Evolutionary conservation across 1,140 invertebrate species (phyloP).

Genomic region (Aphaenogaster rudis): DNA sequence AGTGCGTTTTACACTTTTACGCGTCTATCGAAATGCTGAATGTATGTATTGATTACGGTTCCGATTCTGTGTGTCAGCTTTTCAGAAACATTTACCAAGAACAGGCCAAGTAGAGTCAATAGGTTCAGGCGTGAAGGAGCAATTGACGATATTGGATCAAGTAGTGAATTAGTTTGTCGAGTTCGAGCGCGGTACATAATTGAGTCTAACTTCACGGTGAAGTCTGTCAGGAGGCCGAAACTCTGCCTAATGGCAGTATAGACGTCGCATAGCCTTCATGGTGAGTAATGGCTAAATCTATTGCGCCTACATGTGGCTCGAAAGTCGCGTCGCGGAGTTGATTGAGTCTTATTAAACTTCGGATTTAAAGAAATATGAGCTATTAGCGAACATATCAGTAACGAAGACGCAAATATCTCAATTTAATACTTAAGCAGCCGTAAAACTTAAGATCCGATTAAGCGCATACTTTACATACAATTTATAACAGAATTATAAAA

Average conservation of each 20-base stretch:
- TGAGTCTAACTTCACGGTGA: slow-evolving; percentile 45
- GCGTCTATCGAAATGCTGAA: not conserved
- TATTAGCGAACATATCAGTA: not conserved
- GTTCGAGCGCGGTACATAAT: slow-evolving; percentile 65
- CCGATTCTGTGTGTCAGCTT: slow-evolving; percentile 18
- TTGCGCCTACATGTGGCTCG: slow-evolving; percentile 31
- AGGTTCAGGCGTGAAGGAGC: slow-evolving; percentile 55
- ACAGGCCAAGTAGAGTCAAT: slow-evolving; percentile 43
- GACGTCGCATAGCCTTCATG: slow-evolving; percentile 37
- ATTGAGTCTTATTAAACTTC: slow-evolving; percentile 5
- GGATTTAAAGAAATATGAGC: slow-evolving; percentile 12
- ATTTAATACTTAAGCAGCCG: slow-evolving; percentile 6
- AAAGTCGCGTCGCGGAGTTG: slow-evolving; percentile 10
- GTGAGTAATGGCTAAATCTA: slow-evolving; percentile 59
- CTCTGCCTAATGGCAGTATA: slow-evolving; percentile 33
- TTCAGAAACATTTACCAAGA: slow-evolving; percentile 43
- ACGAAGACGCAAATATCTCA: not conserved
- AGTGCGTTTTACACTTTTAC: slow-evolving; percentile 17
- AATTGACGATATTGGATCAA: slow-evolving; percentile 70
- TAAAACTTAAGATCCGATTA: not conserved
- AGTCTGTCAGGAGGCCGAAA: slow-evolving; percentile 60
- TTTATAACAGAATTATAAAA: not conserved
- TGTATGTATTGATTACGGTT: slow-evolving; percentile 9
- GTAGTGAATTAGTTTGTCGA: slow-evolving; percentile 69
- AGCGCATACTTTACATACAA: not conserved